These are phyloP conservation scores for Macrosiphum euphorbiae DNA, from an alignment of 2,888 invertebrate species.

Conservation along the genomic window DNA sequence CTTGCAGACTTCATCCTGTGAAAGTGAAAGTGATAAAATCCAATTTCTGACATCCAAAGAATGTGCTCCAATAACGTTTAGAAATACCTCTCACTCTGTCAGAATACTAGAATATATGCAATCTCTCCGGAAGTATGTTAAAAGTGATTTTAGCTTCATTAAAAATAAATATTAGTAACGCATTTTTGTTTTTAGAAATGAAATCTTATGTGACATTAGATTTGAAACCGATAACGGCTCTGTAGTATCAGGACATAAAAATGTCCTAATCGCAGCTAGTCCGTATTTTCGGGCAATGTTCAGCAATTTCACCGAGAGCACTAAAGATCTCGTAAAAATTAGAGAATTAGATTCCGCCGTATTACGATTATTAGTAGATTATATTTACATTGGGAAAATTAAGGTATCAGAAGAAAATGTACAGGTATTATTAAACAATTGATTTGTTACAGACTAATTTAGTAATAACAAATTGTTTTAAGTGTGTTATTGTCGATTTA, in stretches of 20 bases:
- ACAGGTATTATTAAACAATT: background rate
- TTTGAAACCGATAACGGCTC: background rate
- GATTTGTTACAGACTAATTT: background rate
- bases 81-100: background rate
- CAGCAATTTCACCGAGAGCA: fast-evolving
- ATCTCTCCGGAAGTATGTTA: background rate
- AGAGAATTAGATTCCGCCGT: background rate
- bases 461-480: background rate
- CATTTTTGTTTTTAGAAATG: background rate
- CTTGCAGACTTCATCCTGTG: background rate
- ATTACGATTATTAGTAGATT: background rate
- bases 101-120: background rate
- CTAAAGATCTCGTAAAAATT: background rate
- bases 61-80: background rate
- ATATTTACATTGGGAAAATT: background rate
- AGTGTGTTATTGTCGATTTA: background rate
- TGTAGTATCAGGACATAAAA: background rate
- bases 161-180: background rate
- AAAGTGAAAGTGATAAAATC: background rate
- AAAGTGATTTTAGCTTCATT: background rate
- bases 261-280: background rate
- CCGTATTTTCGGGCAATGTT: background rate
- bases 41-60: background rate
- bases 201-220: background rate
- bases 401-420: background rate